Evolutionary conservation across 2,113 vertebrate species (phyloP), one percentile per base, ranked within the genome.

Genomic region (Terrapene triunguis): DNA sequence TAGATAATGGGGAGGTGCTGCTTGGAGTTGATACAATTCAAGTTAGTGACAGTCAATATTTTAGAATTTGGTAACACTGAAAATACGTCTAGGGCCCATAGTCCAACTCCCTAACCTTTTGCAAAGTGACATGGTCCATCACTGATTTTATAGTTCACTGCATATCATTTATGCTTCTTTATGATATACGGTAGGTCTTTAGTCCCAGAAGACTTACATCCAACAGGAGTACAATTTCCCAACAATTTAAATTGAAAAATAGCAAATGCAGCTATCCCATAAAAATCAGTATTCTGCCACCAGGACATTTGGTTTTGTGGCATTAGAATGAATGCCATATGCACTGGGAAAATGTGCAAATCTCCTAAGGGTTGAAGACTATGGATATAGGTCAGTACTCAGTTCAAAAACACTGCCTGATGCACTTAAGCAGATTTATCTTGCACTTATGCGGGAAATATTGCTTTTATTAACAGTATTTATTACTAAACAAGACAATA

Each of bases 211-310:
- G 19, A 48, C 65, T 42, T 93, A 38, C n/a, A 88, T 84, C 83
- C 62, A 82, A 89, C 86, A 87, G 74, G 10, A 93, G 25, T 24
- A 62, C 21, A 86, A 24, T 94, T 91, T 86, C 84, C 85, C 80
- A 2, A 84, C 72, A 93, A 88, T 42, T n/a, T 72, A 91, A 93
- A 88, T 1, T 57, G 84, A 93, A 94, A 48, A 8, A 44, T n/a
- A 88, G 91, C 1, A 1, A 84, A 92, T 16, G 25, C 81, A 94
- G 80, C 42, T 82, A 57, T 82, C 32, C 8, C 55, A 57, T 72
- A 85, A 87, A 89, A 97, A 95, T 92, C 89, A 89, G 92, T 92
- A 89, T 8, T 92, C 62, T 88, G 84, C 80, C 81, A 95, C 50
- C 42, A 88, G 25, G 32, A 91, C 12, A 35, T 35, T 91, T 65